Conservation (phyloP, 2,888 invertebrate species). For the Silvanus unidentatus region DNA sequence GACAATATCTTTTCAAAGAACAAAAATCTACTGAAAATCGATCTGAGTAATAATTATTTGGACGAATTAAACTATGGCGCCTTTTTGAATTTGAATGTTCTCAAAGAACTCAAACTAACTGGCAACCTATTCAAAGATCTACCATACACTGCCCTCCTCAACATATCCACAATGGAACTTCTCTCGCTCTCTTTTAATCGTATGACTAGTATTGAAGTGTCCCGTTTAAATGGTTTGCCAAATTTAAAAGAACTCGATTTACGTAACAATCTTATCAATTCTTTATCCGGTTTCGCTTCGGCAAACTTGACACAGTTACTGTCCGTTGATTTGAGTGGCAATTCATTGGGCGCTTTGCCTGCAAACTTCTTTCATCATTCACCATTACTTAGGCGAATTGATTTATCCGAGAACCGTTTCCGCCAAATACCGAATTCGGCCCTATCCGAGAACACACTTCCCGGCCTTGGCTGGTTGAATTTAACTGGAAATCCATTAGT, state of each 20-base stretch:
- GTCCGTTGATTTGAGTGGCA: slow-evolving; percentile 70
- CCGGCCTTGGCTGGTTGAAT: slow-evolving; percentile 69
- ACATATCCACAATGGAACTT: slow-evolving; percentile 68
- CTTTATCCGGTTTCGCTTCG: slow-evolving; percentile 69
- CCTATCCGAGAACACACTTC: slow-evolving; percentile 67
- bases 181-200: slow-evolving; percentile 64
- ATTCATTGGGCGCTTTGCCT: slow-evolving; percentile 68
- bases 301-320: slow-evolving; percentile 68
- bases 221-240: slow-evolving; percentile 67
- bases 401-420: slow-evolving; percentile 73
- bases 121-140: slow-evolving; percentile 69
- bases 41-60: slow-evolving; percentile 66
- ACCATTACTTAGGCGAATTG: slow-evolving; percentile 64
- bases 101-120: slow-evolving; percentile 71
- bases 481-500: slow-evolving; percentile 76
- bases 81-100: slow-evolving; percentile 67
- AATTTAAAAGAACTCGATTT: slow-evolving; percentile 70
- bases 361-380: slow-evolving; percentile 77
- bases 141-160: slow-evolving; percentile 72
- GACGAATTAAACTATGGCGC: slow-evolving; percentile 62
- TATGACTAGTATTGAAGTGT: slow-evolving; percentile 67
- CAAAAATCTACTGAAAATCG: slow-evolving; percentile 67
- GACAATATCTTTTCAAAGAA: slow-evolving; percentile 68
- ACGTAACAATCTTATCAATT: slow-evolving; percentile 67
- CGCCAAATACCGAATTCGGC: slow-evolving; percentile 73